Percentiles rank a stretch among this genome's conserved stretches.
Evolutionary conservation across 2,888 invertebrate genomes (phyloP).

Genomic region (Eupithecia dodoneata): DNA sequence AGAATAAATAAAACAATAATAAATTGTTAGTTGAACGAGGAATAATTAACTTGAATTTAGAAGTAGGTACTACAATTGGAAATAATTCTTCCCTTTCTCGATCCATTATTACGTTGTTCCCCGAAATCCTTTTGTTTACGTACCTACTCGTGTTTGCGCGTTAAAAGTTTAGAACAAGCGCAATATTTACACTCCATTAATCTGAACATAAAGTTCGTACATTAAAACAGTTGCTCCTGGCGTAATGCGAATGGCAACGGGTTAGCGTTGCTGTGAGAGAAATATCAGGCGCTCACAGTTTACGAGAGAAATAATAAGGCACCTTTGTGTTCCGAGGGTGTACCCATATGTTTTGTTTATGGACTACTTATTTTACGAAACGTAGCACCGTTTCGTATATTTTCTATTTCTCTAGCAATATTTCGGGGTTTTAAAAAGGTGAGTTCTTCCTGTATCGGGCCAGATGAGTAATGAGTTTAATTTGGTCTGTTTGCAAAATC

Average conservation of each 20-base stretch:
- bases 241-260: constrained; percentile 22
- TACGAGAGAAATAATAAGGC: background rate
- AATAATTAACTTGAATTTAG: background rate
- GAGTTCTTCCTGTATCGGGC: background rate
- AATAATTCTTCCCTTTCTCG: background rate
- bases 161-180: constrained; percentile 27
- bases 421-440: background rate
- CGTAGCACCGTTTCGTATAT: no score
- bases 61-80: background rate
- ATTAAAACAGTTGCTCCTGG: constrained; percentile 19
- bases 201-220: constrained; percentile 18
- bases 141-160: constrained; percentile 13
- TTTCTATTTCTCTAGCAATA: background rate
- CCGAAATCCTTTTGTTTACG: background rate
- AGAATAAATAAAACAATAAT: background rate
- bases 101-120: constrained; percentile 3
- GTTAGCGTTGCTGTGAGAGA: constrained; percentile 13
- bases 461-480: background rate
- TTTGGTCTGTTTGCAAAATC: background rate
- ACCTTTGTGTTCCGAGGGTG: background rate
- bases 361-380: constrained; percentile 4
- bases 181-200: constrained; percentile 26
- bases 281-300: constrained; percentile 18
- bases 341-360: constrained; percentile 3
- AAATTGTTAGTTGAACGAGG: background rate